phyloP scores from a whole-genome alignment of 2,113 vertebrate species.

The Neolamprologus sp. region DNA sequence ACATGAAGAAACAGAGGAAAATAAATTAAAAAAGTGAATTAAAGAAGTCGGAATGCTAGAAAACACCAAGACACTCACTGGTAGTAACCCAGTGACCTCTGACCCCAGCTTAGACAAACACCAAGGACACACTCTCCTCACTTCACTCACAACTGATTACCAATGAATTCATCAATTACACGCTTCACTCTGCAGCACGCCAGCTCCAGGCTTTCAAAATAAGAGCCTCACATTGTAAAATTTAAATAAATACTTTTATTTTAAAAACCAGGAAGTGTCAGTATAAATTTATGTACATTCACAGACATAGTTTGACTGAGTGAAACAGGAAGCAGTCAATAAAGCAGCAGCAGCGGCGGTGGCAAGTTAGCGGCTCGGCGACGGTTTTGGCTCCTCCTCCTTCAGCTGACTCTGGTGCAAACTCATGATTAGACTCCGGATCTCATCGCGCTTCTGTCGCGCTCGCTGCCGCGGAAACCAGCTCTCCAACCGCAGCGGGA shows the following conservation, averaged over 20 bases:
- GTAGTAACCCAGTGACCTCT: background rate
- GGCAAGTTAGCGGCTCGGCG: background rate
- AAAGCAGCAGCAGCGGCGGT: background rate
- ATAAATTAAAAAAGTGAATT: accelerated
- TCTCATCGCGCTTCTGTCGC: slow-evolving; percentile 84
- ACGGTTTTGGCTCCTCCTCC: background rate
- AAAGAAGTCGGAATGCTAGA: background rate
- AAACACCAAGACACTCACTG: background rate
- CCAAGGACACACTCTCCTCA: background rate
- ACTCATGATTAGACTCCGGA: slow-evolving; percentile 82
- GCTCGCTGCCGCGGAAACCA: slow-evolving; percentile 88
- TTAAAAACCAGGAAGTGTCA: background rate
- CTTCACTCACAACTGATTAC: background rate
- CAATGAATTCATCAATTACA: background rate
- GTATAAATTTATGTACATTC: background rate
- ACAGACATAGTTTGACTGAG: background rate
- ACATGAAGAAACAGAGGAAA: background rate
- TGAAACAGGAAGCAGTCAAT: background rate
- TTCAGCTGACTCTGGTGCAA: slow-evolving; percentile 73
- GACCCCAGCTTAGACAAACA: background rate
- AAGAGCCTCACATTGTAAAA: background rate
- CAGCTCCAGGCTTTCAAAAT: background rate
- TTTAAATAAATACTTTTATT: slow-evolving; percentile 2
- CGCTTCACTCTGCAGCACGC: background rate
- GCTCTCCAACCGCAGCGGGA: slow-evolving; percentile 76